Evolutionary conservation across 2,888 invertebrate species (phyloP).

Genomic region (Malthinus flaveolus): DNA sequence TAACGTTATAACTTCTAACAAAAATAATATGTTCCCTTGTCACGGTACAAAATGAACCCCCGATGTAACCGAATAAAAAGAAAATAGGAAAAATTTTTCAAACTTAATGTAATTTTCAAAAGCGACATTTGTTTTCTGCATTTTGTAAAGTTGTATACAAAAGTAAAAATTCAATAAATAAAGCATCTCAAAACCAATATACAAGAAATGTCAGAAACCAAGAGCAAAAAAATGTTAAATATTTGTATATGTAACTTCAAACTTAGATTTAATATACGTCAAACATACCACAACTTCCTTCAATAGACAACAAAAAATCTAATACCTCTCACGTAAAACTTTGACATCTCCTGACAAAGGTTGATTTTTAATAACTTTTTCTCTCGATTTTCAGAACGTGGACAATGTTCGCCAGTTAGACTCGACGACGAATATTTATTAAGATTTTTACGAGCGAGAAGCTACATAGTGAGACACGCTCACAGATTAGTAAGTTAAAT

Average conservation of each 20-base stretch:
- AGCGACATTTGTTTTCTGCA: too few species aligned
- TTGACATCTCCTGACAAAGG: conserved; percentile 17
- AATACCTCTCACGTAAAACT: conserved; percentile 9
- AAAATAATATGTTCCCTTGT: too few species aligned
- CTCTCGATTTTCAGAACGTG: conserved; percentile 63
- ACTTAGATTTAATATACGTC: background rate
- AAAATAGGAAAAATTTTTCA: too few species aligned
- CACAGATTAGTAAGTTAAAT: conserved; percentile 69
- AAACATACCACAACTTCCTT: background rate
- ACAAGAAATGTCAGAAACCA: too few species aligned
- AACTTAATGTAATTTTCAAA: too few species aligned
- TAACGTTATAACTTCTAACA: too few species aligned
- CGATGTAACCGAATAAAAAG: too few species aligned
- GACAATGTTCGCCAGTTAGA: conserved; percentile 73
- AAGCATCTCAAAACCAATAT: too few species aligned
- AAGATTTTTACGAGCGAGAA: conserved; percentile 74
- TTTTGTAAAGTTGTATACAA: too few species aligned
- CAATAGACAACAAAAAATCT: background rate
- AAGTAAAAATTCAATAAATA: too few species aligned
- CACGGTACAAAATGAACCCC: too few species aligned
- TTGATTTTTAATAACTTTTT: conserved; percentile 18
- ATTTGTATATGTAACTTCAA: background rate
- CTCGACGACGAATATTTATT: conserved; percentile 76
- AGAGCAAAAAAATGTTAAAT: background rate
- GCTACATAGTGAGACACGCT: conserved; percentile 71